Percentiles rank a stretch among this genome's conserved stretches.
phyloP scores from a whole-genome alignment of 2,113 vertebrate genomes.

The Alexandromys fortis region DNA sequence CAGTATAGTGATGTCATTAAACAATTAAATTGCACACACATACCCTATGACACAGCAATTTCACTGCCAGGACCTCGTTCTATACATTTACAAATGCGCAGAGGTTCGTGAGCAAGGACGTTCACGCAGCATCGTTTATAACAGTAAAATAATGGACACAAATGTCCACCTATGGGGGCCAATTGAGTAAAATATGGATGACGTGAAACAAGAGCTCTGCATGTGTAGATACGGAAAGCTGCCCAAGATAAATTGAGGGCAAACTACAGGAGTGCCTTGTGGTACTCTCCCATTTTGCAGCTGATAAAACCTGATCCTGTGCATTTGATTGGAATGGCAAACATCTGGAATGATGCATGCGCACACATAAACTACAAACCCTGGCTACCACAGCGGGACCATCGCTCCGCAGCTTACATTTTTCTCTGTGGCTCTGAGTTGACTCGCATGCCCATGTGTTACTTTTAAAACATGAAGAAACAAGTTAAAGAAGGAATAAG shows the following conservation, averaged over 20 bases:
- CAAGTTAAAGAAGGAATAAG: constrained; percentile 49
- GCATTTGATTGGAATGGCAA: not conserved
- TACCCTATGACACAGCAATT: constrained; percentile 36
- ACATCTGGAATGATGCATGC: constrained; percentile 39
- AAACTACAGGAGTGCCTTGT: constrained; percentile 10
- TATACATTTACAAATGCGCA: constrained; percentile 57
- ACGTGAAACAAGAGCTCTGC: not conserved
- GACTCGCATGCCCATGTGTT: constrained; percentile 48
- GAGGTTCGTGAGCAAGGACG: constrained; percentile 13
- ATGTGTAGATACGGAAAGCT: not conserved
- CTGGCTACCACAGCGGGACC: not conserved
- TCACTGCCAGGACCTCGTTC: constrained; percentile 40
- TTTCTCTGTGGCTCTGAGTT: constrained; percentile 48
- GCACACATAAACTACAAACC: not conserved
- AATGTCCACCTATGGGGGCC: not conserved
- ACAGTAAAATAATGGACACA: constrained; percentile 42
- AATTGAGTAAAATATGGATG: constrained; percentile 36
- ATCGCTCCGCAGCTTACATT: constrained; percentile 53
- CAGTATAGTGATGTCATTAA: constrained; percentile 47
- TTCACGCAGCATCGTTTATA: not conserved
- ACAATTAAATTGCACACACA: not conserved
- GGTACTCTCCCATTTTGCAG: not conserved
- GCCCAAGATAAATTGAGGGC: constrained; percentile 12
- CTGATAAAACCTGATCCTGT: not conserved
- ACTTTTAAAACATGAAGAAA: constrained; percentile 57